Conservation (phyloP, 2,797 vertebrate species). For the Neostethus bicornis region DNA sequence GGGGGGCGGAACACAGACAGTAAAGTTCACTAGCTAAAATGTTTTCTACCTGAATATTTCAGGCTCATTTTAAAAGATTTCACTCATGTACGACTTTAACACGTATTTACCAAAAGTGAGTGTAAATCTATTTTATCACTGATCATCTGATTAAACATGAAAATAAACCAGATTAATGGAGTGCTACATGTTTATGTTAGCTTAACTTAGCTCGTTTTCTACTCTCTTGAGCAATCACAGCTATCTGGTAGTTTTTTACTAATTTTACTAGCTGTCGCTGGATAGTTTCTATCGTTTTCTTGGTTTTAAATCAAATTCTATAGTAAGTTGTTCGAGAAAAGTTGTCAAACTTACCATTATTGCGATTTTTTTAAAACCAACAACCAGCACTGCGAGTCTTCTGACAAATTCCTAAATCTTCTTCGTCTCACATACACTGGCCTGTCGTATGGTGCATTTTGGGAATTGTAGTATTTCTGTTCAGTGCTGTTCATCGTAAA, state of each 20-base stretch:
- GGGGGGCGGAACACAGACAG: constrained; percentile 42
- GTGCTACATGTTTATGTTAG: constrained; percentile 58
- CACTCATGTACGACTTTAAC: not conserved
- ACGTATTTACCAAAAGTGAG: not conserved
- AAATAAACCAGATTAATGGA: constrained; percentile 15
- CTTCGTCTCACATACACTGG: constrained; percentile 34
- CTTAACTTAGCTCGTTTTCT: constrained; percentile 63
- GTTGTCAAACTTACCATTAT: constrained; percentile 65
- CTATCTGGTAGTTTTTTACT: constrained; percentile 5
- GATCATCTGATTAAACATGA: constrained; percentile 2
- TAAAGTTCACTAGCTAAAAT: constrained; percentile 56
- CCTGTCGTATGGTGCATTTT: constrained; percentile 39
- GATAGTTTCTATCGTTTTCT: fast-evolving
- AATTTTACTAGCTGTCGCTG: not conserved
- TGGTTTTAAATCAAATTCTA: not conserved
- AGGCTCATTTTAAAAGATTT: not conserved
- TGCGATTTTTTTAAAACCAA: constrained; percentile 27
- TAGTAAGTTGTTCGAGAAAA: not conserved
- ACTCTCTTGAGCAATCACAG: constrained; percentile 40
- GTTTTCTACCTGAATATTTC: not conserved
- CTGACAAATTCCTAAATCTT: constrained; percentile 72
- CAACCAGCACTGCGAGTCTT: constrained; percentile 60
- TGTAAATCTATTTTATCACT: not conserved
- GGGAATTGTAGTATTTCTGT: constrained; percentile 67
- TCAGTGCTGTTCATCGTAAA: fast-evolving